phyloP scores from a whole-genome alignment of 1,140 invertebrate species.

The Cherax quadricarinatus region DNA sequence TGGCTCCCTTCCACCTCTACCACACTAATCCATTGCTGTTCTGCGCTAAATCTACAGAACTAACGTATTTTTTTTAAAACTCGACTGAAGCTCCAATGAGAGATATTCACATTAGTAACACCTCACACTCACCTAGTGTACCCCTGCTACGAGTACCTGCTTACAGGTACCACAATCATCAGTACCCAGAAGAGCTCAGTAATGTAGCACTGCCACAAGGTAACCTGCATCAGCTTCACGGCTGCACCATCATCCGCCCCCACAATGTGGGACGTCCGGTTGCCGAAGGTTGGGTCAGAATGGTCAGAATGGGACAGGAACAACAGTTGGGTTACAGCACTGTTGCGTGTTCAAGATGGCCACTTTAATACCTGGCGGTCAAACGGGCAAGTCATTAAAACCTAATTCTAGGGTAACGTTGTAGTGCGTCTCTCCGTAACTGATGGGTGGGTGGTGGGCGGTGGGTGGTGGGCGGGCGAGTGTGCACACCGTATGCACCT shows the following conservation, averaged over 20 bases:
- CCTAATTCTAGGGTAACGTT: slow-evolving; percentile 5
- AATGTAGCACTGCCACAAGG: not conserved
- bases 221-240: not conserved
- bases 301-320: not conserved
- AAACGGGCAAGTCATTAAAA: slow-evolving; percentile 15
- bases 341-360: not conserved
- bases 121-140: no score
- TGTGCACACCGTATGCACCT: not conserved
- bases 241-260: not conserved
- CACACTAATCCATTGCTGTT: no score
- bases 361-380: slow-evolving; percentile 11
- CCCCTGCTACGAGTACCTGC: no score
- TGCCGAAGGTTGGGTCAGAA: not conserved
- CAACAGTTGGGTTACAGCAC: slow-evolving; percentile 11
- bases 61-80: no score
- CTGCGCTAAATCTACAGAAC: no score
- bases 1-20: no score
- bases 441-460: not conserved
- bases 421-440: not conserved
- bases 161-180: no score
- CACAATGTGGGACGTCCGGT: not conserved
- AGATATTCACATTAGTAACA: no score
- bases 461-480: not conserved
- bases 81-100: no score
- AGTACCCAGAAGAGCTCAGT: no score